A percentile compares a stretch with the other conserved stretches of the same genome.
These are phyloP conservation scores for Nomada lathburiana DNA, from an alignment of 2,888 invertebrate species.

Conservation along the genomic window DNA sequence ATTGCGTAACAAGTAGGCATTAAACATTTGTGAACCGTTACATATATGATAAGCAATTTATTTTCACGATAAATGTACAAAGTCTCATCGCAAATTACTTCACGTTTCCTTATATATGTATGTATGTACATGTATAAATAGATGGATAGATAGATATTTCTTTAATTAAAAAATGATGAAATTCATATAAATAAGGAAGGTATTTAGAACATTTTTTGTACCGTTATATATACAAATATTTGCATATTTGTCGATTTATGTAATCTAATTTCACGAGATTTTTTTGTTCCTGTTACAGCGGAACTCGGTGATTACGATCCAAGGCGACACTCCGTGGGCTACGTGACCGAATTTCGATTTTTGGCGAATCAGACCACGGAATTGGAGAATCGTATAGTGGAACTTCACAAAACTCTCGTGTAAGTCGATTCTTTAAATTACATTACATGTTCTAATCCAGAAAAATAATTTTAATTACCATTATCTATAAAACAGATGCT, in stretches of 20 bases:
- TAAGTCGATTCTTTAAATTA: constrained; percentile 84
- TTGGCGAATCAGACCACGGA: constrained; percentile 96
- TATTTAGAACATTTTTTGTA: neutral
- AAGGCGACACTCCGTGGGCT: constrained; percentile 93
- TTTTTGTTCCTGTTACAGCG: constrained; percentile 87
- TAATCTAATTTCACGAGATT: neutral
- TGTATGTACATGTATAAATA: neutral
- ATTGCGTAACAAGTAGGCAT: constrained; percentile 40
- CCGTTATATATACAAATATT: neutral
- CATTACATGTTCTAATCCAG: too few relatives aligned
- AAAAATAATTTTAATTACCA: too few relatives aligned
- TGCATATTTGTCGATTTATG: neutral
- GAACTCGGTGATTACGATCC: constrained; percentile 98
- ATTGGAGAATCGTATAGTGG: constrained; percentile 93
- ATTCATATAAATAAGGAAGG: too few relatives aligned
- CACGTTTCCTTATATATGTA: neutral
- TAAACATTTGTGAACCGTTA: constrained; percentile 25
- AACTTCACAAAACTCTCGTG: constrained; percentile 95
- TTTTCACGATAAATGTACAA: neutral
- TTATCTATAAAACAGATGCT: too few relatives aligned
- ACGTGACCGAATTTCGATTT: constrained; percentile 97
- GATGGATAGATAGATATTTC: too few relatives aligned
- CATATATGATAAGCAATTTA: neutral
- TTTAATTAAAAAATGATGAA: too few relatives aligned
- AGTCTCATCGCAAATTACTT: neutral